These are phyloP conservation scores for Lepus europaeus DNA, from an alignment of 2,113 vertebrate genomes.

Conservation along the genomic window DNA sequence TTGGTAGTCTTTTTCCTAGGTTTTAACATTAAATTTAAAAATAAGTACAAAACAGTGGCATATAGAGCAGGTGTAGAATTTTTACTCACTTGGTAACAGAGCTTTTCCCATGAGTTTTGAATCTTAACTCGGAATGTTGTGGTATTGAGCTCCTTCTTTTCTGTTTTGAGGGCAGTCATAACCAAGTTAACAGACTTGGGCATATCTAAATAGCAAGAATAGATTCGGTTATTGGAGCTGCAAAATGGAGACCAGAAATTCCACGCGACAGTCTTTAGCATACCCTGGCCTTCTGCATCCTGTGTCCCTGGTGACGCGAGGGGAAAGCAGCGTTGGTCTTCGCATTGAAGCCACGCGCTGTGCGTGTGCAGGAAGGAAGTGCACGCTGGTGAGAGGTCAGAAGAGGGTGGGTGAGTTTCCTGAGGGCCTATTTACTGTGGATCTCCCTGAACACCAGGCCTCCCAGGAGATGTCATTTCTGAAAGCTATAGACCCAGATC, in stretches of 20 bases:
- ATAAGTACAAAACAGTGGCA: not conserved
- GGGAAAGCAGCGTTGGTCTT: conserved; percentile 73
- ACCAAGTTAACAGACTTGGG: not conserved
- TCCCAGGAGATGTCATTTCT: conserved; percentile 63
- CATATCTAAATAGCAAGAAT: conserved; percentile 47
- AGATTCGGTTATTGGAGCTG: conserved; percentile 65
- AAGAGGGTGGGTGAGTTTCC: conserved; percentile 73
- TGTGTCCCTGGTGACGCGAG: conserved; percentile 40
- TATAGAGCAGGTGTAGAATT: not conserved
- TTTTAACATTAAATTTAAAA: conserved; percentile 40
- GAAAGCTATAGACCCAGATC: conserved; percentile 12
- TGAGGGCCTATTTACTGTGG: conserved; percentile 77
- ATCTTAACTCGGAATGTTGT: not conserved
- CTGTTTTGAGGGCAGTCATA: not conserved
- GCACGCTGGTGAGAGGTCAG: conserved; percentile 79
- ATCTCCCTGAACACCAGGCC: conserved; percentile 62
- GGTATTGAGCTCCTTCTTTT: not conserved
- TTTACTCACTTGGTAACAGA: not conserved
- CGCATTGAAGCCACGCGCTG: conserved; percentile 74
- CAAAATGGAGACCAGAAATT: not conserved
- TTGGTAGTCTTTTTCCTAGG: not conserved
- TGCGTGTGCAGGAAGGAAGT: conserved; percentile 79
- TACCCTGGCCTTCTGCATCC: conserved; percentile 46
- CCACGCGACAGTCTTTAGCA: not conserved
- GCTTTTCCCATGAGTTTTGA: not conserved